Conservation (phyloP, 2,113 vertebrate species). For the Bagarius yarrelli region DNA sequence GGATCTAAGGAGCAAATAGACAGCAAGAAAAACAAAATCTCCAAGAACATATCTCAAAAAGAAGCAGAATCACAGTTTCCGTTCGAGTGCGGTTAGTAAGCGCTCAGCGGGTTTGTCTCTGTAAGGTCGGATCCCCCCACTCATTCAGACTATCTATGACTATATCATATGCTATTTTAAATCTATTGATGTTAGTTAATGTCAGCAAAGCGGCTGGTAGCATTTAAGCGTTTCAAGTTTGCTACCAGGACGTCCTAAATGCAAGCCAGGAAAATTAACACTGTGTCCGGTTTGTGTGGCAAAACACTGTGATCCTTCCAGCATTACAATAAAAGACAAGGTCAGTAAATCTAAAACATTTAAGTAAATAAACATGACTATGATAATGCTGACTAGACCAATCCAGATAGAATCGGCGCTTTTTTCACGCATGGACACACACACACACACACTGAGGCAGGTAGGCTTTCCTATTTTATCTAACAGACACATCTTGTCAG, state of each 20-base stretch:
- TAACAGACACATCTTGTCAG: background rate
- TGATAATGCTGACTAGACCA: background rate
- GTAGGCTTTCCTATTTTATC: background rate
- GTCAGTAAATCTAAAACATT: background rate
- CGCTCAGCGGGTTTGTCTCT: slow-evolving; percentile 6
- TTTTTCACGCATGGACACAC: background rate
- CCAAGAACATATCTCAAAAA: slow-evolving; percentile 2
- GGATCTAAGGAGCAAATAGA: slow-evolving; percentile 30
- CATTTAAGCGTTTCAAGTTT: slow-evolving; percentile 8
- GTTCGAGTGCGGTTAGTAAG: slow-evolving; percentile 40
- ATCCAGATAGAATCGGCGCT: background rate
- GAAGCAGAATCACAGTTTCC: slow-evolving; percentile 47
- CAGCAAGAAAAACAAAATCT: slow-evolving; percentile 15
- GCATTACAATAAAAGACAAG: slow-evolving; percentile 18
- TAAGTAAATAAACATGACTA: no score
- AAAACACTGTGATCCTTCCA: slow-evolving; percentile 24
- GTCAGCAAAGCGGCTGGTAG: slow-evolving; percentile 6
- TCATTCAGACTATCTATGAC: slow-evolving; percentile 28
- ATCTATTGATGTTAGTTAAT: slow-evolving; percentile 45
- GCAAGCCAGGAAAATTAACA: slow-evolving; percentile 8
- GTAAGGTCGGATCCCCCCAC: slow-evolving; percentile 27
- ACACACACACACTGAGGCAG: background rate
- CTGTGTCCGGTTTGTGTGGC: background rate
- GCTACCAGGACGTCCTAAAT: slow-evolving; percentile 14
- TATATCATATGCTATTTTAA: slow-evolving; percentile 35